phyloP scores from a whole-genome alignment of 2,113 vertebrate genomes.

The Alethe castanea region DNA sequence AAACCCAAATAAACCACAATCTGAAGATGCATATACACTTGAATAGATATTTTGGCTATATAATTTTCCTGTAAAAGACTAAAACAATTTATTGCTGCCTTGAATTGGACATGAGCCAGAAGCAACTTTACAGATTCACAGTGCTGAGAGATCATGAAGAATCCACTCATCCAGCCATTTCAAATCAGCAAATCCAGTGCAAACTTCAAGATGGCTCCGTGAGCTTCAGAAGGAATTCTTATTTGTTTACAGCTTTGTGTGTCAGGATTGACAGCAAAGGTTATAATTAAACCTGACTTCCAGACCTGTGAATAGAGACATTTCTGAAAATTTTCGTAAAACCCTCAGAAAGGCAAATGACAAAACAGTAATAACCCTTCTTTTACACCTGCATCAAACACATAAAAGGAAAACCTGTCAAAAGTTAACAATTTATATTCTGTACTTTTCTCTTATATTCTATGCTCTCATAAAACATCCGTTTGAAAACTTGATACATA shows the following conservation, averaged over 20 bases:
- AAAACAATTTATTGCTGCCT: not conserved
- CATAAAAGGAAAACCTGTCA: not conserved
- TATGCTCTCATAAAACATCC: not conserved
- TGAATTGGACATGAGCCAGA: not conserved
- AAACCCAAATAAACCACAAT: not conserved
- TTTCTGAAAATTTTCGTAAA: not conserved
- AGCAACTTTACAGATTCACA: not conserved
- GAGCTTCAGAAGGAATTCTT: not conserved
- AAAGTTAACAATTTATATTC: not conserved
- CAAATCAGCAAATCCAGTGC: not conserved
- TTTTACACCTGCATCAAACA: not conserved
- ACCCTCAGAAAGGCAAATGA: not conserved
- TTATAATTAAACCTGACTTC: not conserved
- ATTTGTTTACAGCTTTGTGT: not conserved
- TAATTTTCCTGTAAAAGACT: not conserved
- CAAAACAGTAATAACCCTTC: not conserved
- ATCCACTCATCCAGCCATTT: not conserved
- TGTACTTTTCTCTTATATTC: not conserved
- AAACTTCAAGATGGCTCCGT: not conserved
- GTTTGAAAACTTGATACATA: not conserved
- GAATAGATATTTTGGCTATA: not conserved
- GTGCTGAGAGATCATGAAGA: not conserved
- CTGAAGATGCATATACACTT: not conserved
- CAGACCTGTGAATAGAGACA: not conserved
- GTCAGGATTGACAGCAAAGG: not conserved